Evolutionary conservation across 2,888 invertebrate species (phyloP).

Genomic region (Neocrepidodera transversa): DNA sequence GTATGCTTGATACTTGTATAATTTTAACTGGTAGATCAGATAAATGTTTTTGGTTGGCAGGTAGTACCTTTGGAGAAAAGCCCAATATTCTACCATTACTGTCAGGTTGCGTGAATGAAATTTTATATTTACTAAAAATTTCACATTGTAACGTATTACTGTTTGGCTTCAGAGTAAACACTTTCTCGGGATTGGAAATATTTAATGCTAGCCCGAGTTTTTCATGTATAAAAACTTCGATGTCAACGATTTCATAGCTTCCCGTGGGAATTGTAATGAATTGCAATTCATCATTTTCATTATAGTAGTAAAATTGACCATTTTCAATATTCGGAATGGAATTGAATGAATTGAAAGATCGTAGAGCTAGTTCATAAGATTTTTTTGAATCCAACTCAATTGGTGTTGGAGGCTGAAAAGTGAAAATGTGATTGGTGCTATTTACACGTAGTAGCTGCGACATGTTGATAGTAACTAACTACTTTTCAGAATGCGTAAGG

Average conservation of each 20-base stretch:
- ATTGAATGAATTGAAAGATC: constrained; percentile 12
- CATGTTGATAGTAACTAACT: too few relatives aligned
- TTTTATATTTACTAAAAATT: constrained; percentile 25
- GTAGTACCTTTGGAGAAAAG: constrained; percentile 6
- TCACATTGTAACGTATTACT: constrained; percentile 48
- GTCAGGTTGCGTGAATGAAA: background rate
- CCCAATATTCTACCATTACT: constrained; percentile 7
- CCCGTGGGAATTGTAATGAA: constrained; percentile 46
- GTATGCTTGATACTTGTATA: constrained; percentile 37
- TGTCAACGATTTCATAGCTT: constrained; percentile 51
- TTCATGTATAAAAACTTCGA: constrained; percentile 39
- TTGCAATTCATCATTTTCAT: constrained; percentile 14
- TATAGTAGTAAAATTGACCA: constrained; percentile 35
- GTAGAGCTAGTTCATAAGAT: background rate
- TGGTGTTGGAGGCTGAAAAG: background rate
- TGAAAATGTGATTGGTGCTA: constrained; percentile 3
- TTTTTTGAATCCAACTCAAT: constrained; percentile 3
- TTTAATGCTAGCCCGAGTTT: constrained; percentile 2
- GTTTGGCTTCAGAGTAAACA: constrained; percentile 37
- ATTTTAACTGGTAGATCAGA: constrained; percentile 41
- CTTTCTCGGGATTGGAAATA: background rate
- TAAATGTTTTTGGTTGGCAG: constrained; percentile 26
- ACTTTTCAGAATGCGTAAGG: too few relatives aligned
- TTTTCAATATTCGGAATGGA: constrained; percentile 50
- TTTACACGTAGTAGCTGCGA: background rate